These are phyloP conservation scores for Anabacerthia variegaticeps DNA, from an alignment of 2,797 vertebrate species.

Conservation along the genomic window DNA sequence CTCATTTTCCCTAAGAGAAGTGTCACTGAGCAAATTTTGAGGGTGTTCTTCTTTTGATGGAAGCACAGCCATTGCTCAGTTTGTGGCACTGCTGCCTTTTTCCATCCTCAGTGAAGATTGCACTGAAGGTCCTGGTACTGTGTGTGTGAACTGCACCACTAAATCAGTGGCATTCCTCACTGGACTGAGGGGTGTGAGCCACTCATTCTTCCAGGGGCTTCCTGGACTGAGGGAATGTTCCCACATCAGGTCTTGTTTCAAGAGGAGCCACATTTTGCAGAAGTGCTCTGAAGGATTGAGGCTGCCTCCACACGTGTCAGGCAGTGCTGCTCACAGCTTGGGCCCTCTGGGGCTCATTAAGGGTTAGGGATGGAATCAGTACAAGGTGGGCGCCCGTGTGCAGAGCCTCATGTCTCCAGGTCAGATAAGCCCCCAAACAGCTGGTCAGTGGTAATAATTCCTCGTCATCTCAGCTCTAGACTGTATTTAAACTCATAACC, in stretches of 20 bases:
- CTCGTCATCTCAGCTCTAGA: not conserved
- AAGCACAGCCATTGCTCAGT: not conserved
- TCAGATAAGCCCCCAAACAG: not conserved
- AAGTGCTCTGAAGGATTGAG: not conserved
- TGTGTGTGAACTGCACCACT: not conserved
- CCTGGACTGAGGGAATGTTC: not conserved
- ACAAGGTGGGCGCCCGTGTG: not conserved
- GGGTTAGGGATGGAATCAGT: fast-evolving
- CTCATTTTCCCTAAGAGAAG: not conserved
- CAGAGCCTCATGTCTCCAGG: not conserved
- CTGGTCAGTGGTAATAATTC: not conserved
- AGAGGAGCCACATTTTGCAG: not conserved
- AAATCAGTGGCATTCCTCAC: not conserved
- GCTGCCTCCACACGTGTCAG: fast-evolving
- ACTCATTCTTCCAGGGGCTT: not conserved
- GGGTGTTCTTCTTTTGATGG: not conserved
- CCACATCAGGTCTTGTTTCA: not conserved
- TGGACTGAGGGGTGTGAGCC: not conserved
- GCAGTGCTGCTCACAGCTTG: not conserved
- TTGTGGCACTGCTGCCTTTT: not conserved
- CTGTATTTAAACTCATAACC: not conserved
- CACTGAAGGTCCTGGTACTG: not conserved
- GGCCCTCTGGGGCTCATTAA: not conserved
- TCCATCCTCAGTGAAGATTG: not conserved
- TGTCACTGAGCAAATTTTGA: not conserved